phyloP scores from a whole-genome alignment of 1,140 invertebrate genomes.

The Triops longicaudatus region DNA sequence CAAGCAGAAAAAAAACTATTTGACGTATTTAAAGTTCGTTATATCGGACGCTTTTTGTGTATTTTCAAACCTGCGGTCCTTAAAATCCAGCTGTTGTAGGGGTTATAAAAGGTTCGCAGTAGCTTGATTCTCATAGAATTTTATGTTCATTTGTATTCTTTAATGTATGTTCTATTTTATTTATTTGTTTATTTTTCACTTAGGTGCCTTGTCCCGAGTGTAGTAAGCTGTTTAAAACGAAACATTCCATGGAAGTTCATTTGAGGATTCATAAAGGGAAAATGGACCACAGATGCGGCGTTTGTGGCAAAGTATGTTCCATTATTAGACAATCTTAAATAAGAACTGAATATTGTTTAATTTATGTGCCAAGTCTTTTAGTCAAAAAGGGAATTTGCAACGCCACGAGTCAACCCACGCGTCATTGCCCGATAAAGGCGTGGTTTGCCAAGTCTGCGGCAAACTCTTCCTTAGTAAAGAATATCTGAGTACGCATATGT shows the following conservation, averaged over 20 bases:
- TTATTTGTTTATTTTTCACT: background rate
- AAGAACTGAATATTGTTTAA: background rate
- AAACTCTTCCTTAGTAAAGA: conserved; percentile 42
- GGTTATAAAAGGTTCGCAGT: no score
- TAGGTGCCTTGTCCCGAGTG: conserved; percentile 41
- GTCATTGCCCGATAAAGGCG: conserved; percentile 35
- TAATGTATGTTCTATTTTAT: no score
- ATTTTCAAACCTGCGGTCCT: no score
- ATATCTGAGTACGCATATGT: conserved; percentile 40
- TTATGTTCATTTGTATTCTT: no score
- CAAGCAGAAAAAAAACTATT: no score
- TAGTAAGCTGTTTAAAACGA: conserved; percentile 43
- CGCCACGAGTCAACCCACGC: conserved; percentile 41
- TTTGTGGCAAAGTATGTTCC: conserved; percentile 41
- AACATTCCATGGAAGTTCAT: conserved; percentile 44
- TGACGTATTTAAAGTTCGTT: no score
- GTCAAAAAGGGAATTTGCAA: conserved; percentile 43
- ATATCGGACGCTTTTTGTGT: no score
- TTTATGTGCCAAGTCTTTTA: conserved; percentile 35
- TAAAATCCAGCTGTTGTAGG: no score
- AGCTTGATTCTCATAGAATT: no score
- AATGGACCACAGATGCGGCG: conserved; percentile 41
- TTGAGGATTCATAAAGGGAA: conserved; percentile 37
- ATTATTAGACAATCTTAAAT: background rate
- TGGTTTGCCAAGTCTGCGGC: conserved; percentile 36